phyloP scores from a whole-genome alignment of 2,113 vertebrate genomes.

The Corythaeola cristata region DNA sequence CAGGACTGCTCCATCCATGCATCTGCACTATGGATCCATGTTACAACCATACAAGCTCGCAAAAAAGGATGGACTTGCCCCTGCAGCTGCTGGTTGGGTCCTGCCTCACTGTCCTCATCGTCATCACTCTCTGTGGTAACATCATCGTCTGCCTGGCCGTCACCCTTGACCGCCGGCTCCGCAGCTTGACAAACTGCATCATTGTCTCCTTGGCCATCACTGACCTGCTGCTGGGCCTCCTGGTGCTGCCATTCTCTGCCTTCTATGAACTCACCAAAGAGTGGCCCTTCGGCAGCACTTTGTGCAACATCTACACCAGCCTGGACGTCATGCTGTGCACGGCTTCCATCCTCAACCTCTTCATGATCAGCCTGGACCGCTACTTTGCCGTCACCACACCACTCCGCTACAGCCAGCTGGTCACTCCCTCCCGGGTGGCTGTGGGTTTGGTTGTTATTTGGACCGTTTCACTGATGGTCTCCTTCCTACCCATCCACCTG shows the following conservation, averaged over 20 bases:
- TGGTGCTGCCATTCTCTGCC: conserved; percentile 95
- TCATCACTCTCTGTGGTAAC: conserved; percentile 87
- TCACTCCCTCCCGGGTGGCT: conserved; percentile 80
- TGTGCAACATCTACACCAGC: conserved; percentile 93
- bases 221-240: conserved; percentile 88
- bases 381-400: conserved; percentile 91
- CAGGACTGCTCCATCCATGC: background rate
- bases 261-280: conserved; percentile 77
- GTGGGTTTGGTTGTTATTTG: conserved; percentile 84
- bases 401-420: conserved; percentile 84
- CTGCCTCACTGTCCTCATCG: conserved; percentile 78
- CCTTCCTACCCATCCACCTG: conserved; percentile 93
- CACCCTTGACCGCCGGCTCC: conserved; percentile 84
- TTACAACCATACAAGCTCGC: conserved; percentile 28
- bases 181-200: conserved; percentile 93
- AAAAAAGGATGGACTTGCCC: background rate
- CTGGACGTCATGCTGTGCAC: conserved; percentile 97
- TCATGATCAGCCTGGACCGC: conserved; percentile 93
- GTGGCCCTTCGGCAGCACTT: conserved; percentile 82
- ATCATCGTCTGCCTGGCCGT: conserved; percentile 92
- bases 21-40: conserved; percentile 35
- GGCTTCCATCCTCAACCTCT: conserved; percentile 94
- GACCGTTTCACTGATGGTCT: conserved; percentile 88
- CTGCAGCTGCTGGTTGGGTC: conserved; percentile 73
- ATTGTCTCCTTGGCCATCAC: conserved; percentile 92